phyloP scores from a whole-genome alignment of 2,113 vertebrate genomes.

The Phaetusa simplex region DNA sequence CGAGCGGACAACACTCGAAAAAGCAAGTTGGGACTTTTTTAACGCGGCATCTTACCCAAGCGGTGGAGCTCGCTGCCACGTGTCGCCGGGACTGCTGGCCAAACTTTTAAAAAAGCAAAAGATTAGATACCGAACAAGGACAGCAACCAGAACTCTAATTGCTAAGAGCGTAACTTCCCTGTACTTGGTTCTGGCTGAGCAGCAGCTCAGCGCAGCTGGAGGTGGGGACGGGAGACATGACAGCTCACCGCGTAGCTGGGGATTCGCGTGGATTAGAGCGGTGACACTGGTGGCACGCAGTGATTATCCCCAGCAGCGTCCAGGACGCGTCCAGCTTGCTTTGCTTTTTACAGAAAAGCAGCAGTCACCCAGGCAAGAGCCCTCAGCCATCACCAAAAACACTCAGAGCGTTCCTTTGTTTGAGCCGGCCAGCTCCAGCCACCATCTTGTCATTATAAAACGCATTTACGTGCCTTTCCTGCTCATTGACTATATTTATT shows the following conservation, averaged over 20 bases:
- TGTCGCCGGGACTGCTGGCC: fast-evolving
- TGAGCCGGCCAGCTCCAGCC: not conserved
- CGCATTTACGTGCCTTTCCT: not conserved
- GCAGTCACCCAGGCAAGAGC: not conserved
- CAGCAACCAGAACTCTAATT: not conserved
- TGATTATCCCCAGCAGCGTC: not conserved
- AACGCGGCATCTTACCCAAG: fast-evolving
- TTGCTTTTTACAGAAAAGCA: not conserved
- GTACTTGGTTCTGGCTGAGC: not conserved
- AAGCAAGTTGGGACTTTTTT: not conserved
- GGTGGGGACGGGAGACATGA: not conserved
- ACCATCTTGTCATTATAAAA: not conserved
- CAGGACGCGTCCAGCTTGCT: not conserved
- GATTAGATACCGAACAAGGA: not conserved
- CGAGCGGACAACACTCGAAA: not conserved
- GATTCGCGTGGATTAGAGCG: fast-evolving
- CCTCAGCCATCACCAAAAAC: not conserved
- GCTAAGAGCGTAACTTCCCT: not conserved
- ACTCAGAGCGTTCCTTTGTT: not conserved
- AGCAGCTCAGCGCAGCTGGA: not conserved
- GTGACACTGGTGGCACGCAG: fast-evolving
- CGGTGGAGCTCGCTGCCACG: not conserved
- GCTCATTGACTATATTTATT: not conserved
- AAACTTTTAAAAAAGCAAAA: not conserved
- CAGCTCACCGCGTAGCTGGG: not conserved